phyloP scores from a whole-genome alignment of 2,113 vertebrate species.

The Epinephelus moara region DNA sequence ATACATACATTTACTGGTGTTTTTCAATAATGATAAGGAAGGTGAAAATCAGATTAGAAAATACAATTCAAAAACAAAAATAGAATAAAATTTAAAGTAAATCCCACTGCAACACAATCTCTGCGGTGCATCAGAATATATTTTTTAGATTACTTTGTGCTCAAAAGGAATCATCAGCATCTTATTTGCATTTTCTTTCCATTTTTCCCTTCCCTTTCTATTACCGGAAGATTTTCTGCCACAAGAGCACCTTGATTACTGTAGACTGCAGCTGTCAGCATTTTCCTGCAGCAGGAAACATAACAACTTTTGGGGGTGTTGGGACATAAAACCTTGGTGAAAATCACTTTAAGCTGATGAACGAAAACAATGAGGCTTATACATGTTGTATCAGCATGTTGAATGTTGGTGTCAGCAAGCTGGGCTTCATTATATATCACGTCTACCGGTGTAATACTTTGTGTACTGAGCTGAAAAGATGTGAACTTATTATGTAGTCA shows the following conservation, averaged over 20 bases:
- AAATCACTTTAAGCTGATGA: conserved; percentile 22
- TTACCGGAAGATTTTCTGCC: conserved; percentile 24
- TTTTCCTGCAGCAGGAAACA: conserved; percentile 25
- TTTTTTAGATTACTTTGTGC: background rate
- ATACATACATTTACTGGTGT: background rate
- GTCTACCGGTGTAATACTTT: conserved; percentile 28
- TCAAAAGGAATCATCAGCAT: conserved; percentile 26
- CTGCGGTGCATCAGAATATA: background rate
- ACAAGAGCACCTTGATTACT: conserved; percentile 33
- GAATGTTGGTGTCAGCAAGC: conserved; percentile 2
- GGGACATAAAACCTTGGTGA: conserved; percentile 13
- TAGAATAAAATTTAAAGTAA: background rate
- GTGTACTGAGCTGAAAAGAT: conserved; percentile 24
- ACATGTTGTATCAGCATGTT: conserved; percentile 14
- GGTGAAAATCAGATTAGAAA: background rate
- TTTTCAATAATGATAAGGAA: background rate
- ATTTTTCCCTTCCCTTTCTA: conserved; percentile 10
- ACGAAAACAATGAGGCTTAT: conserved; percentile 2
- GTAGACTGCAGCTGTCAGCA: conserved; percentile 28
- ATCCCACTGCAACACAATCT: background rate
- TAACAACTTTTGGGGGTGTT: background rate
- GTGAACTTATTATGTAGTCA: conserved; percentile 63
- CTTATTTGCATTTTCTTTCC: conserved; percentile 33
- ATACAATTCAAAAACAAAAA: background rate
- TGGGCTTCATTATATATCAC: conserved; percentile 12